These are phyloP conservation scores for Boloria euphrosyne DNA, from an alignment of 2,888 invertebrate species.

Conservation along the genomic window DNA sequence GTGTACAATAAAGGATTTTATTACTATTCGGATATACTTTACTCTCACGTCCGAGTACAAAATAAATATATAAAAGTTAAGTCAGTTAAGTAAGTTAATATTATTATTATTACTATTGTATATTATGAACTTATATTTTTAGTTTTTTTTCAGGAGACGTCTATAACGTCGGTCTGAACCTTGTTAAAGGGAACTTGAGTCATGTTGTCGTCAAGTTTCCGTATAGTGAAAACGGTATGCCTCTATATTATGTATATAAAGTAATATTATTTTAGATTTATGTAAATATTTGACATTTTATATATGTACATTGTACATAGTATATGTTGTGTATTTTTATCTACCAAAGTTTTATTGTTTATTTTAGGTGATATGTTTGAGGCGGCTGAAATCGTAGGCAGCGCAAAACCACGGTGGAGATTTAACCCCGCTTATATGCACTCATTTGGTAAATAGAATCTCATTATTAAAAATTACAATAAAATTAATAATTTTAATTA, in stretches of 20 bases:
- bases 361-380: conserved; percentile 46
- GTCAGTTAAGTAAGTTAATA: too few relatives aligned
- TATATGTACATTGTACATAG: too few relatives aligned
- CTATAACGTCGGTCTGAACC: conserved; percentile 41
- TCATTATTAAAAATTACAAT: not conserved
- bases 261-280: not conserved
- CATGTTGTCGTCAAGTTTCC: conserved; percentile 83
- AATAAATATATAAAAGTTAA: too few relatives aligned
- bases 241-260: conserved; percentile 61
- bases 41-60: too few relatives aligned
- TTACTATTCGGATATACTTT: too few relatives aligned
- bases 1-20: too few relatives aligned
- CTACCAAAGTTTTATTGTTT: not conserved
- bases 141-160: conserved; percentile 41
- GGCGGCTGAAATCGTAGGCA: conserved; percentile 41
- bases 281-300: too few relatives aligned
- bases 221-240: conserved; percentile 88
- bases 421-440: conserved; percentile 46
- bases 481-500: too few relatives aligned
- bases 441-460: conserved; percentile 42
- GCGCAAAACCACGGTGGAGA: conserved; percentile 42
- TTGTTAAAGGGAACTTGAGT: conserved; percentile 31
- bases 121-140: not conserved
- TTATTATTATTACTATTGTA: too few relatives aligned
- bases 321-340: too few relatives aligned